Evolutionary conservation across 2,113 vertebrate species (phyloP).

Genomic region (Bufo gargarizans): DNA sequence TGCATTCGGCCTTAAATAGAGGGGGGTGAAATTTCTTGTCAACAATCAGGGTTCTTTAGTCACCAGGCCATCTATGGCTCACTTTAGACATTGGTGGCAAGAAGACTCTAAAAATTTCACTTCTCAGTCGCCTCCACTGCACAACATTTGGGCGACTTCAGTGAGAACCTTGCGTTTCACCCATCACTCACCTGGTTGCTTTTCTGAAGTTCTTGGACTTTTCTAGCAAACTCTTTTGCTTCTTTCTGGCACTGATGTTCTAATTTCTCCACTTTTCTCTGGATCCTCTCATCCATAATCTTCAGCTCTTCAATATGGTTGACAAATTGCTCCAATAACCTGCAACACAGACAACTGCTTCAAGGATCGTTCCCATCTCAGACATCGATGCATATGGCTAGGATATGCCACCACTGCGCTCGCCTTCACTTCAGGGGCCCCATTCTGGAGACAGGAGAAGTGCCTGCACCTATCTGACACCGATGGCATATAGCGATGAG

Average conservation of each 20-base stretch:
- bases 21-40: background rate
- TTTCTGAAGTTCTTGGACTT: conserved; percentile 96
- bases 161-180: background rate
- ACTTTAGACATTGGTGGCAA: no score
- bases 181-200: conserved; percentile 90
- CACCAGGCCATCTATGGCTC: background rate
- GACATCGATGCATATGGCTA: no score
- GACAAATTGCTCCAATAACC: conserved; percentile 94
- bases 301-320: conserved; percentile 98
- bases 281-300: conserved; percentile 95
- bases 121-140: no score
- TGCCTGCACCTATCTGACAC: no score
- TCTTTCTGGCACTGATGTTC: conserved; percentile 97
- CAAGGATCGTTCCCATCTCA: background rate
- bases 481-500: no score
- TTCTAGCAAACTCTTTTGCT: conserved; percentile 97
- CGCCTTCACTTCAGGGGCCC: no score
- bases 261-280: conserved; percentile 94
- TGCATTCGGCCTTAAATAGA: background rate
- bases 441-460: no score
- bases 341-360: conserved; percentile 63
- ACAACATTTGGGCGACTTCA: no score
- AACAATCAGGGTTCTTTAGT: background rate
- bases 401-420: no score
- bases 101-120: no score